Base-by-base conservation (phyloP, 2,888 invertebrate species). In the Eupithecia centaureata region DNA sequence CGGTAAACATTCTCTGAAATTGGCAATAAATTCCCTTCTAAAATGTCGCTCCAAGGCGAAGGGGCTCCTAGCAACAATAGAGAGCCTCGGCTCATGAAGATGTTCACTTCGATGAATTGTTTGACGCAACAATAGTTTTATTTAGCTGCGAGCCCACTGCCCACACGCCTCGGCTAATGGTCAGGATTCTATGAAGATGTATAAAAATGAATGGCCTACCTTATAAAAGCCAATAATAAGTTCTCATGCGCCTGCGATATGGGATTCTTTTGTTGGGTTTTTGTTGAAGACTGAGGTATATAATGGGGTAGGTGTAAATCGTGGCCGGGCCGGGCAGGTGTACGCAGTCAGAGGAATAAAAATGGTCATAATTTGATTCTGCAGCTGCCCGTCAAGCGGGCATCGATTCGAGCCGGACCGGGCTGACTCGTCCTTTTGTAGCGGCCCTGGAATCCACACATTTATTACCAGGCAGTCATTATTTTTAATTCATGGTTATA, bases 271-370 rank as follows among this genome's bases (percentile, higher is more conserved):
- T 93, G 92, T 92, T 88, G 79, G 79, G 79, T 79, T 90, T 90
- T 91, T 90, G 89, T 90, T 82, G 82, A 82, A 84, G 82, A 82
- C 81, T 78, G 79, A 79, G 32, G 81, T 84, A 90, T 42, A 42
- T 91, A 91, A 92, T 92, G 86, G 91, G 91, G 87, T 88, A 91
- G 91, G 92, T 92, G 92, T 93, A 92, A 91, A 90, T 90, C 91
- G 89, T 79, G 86, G 86, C 80, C 82, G 83, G 82, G 77, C 73
- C 79, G 83, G 89, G 92, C 92, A 92, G 92, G 92, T 92, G 92
- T 84, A 87, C 73, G 75, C 78, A 78, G 73, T 65, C 79, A n/a
- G 85, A 83, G 85, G 87, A 86, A 92, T 89, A 91, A 89, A 91
- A 92, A 89, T 90, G 89, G 82, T 88, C 90, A 92, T 93, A 92